Evolutionary conservation across 35 echinoderm and acorn worm species (phyloP).

Genomic region (Apostichopus californicus): DNA sequence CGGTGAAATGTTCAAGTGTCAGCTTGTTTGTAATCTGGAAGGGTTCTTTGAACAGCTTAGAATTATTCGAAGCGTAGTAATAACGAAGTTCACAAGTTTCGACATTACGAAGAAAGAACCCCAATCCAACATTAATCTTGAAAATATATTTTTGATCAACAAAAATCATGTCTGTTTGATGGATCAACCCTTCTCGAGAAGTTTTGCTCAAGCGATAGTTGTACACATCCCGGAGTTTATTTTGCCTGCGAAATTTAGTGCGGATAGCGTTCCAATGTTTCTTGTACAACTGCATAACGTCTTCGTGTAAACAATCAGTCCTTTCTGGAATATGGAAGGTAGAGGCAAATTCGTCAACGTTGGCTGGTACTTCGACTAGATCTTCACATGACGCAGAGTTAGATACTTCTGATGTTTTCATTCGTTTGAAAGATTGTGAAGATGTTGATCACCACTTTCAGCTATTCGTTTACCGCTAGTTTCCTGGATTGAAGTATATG

Average conservation of each 20-base stretch:
- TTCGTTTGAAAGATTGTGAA: not conserved
- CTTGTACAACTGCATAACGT: not conserved
- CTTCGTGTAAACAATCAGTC: not conserved
- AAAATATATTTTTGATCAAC: slow-evolving; percentile 1
- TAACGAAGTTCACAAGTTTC: slow-evolving; percentile 45
- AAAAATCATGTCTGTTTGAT: slow-evolving; percentile 12
- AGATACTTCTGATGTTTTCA: not conserved
- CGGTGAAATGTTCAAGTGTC: slow-evolving; percentile 28
- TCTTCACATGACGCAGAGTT: not conserved
- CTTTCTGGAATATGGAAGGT: not conserved
- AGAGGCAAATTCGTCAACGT: not conserved
- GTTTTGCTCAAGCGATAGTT: not conserved
- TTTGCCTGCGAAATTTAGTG: not conserved
- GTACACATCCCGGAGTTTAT: not conserved
- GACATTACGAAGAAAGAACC: slow-evolving; percentile 53
- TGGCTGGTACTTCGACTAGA: not conserved
- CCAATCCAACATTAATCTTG: slow-evolving; percentile 59
- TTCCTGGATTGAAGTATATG: not conserved
- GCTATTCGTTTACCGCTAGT: not conserved
- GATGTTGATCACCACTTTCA: not conserved
- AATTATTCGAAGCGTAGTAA: slow-evolving; percentile 41
- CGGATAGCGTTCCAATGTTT: slow-evolving; percentile 23
- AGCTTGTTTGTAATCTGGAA: slow-evolving; percentile 14
- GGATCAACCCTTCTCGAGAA: not conserved
- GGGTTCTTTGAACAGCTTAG: slow-evolving; percentile 36